These are phyloP conservation scores for Psilopogon haemacephalus DNA, from an alignment of 2,113 vertebrate species.

Conservation along the genomic window DNA sequence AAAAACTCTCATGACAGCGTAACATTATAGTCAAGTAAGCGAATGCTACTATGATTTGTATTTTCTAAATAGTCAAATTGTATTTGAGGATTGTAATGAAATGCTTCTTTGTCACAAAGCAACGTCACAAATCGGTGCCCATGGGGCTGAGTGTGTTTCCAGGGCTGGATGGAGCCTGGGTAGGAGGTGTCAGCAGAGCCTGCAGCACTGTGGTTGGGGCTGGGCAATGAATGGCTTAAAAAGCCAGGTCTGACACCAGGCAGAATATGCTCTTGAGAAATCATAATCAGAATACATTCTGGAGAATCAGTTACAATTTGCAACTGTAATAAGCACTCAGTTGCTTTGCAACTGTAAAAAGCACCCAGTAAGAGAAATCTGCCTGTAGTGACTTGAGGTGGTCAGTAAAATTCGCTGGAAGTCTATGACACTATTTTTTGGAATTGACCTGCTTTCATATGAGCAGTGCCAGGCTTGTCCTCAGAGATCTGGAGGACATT, in stretches of 20 bases:
- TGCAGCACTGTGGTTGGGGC: background rate
- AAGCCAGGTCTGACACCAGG: background rate
- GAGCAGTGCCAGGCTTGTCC: background rate
- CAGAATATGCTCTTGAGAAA: background rate
- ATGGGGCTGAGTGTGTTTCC: accelerated
- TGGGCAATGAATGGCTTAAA: background rate
- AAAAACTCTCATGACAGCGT: background rate
- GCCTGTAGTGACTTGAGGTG: background rate
- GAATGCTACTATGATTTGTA: background rate
- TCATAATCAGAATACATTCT: too few relatives aligned
- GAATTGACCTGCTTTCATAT: background rate
- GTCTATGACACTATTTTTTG: background rate
- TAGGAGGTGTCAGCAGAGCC: background rate
- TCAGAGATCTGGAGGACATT: background rate
- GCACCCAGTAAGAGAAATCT: background rate
- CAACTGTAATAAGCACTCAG: too few relatives aligned
- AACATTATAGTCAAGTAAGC: background rate
- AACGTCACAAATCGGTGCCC: background rate
- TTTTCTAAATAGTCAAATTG: background rate
- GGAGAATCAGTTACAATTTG: too few relatives aligned
- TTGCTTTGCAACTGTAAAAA: too few relatives aligned
- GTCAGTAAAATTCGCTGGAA: background rate
- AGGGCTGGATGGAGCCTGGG: background rate
- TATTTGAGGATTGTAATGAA: background rate
- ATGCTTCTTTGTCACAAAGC: background rate